Evolutionary conservation across 2,113 vertebrate genomes (phyloP), one percentile per base, ranked within the genome.

Genomic region (Cyanoderma ruficeps): DNA sequence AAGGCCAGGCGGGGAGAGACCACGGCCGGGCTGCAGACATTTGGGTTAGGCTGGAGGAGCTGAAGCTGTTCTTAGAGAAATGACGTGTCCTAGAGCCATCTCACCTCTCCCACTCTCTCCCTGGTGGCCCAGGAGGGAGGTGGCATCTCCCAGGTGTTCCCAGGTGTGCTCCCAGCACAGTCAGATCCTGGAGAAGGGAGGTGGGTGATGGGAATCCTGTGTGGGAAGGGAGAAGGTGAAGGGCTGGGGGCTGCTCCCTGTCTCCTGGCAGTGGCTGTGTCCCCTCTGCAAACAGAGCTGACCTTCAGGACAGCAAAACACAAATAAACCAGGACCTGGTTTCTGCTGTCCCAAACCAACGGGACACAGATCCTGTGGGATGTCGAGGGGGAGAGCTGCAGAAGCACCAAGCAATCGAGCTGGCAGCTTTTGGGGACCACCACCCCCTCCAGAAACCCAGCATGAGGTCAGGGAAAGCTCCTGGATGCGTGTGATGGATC

Each of bases 91-190:
- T 18, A 4, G 41, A 53, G 75, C 27, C 39, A 12, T 6, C 55
- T n/a, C 55, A 37, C 2, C 0, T 10, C 1, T 0, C 35, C 60
- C 56, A 18, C 13, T 28, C 33, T 63, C 4, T 0, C 52, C 65
- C 33, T 1, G 2, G 44, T 35, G 42, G 30, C 27, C 60, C 60
- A 6, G 63, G 28, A 50, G 27, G 75, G 65, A 46, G 53, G 24
- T 14, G 37, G 13, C 41, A 5, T 11, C 24, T 27, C 41, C 35
- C 2, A 0, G 2, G 46, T 12, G 52, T 16, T 68, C 44, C 18
- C 2, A 10, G 24, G 37, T 24, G 21, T 11, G 2, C 6, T 68
- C n/a, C 55, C 3, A 1, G 55, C 0, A 0, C 50, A 23, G 75
- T 12, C 18, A 2, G 78, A 55, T 9, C 25, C 67, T 15, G 33